A percentile compares a stretch with the other conserved stretches of the same genome.
phyloP scores from a whole-genome alignment of 37 sponge, comb jelly and placozoan species.

The Mnemiopsis leidyi region DNA sequence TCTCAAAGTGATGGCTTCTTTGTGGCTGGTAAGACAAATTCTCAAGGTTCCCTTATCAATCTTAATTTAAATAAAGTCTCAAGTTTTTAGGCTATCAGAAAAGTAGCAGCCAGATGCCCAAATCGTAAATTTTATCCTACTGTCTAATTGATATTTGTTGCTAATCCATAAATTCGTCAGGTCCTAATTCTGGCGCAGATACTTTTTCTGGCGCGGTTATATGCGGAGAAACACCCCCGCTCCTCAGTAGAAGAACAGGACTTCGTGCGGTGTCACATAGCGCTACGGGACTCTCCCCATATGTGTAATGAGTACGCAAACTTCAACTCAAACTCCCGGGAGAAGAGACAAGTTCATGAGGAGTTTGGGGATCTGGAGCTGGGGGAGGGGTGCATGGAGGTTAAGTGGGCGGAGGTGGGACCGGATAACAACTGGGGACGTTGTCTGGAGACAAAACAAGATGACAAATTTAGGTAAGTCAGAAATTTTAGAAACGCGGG shows the following conservation, averaged over 20 bases:
- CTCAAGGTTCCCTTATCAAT: too few relatives aligned
- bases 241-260: neutral
- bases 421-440: neutral
- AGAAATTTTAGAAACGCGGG: too few relatives aligned
- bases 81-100: too few relatives aligned
- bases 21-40: too few relatives aligned
- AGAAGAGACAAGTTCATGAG: neutral
- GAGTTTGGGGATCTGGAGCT: neutral
- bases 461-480: neutral
- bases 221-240: neutral
- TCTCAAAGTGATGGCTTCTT: too few relatives aligned
- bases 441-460: neutral
- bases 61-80: too few relatives aligned
- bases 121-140: too few relatives aligned
- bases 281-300: neutral
- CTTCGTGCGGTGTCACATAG: neutral
- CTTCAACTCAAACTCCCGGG: neutral
- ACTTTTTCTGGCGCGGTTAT: too few relatives aligned
- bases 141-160: too few relatives aligned
- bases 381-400: neutral
- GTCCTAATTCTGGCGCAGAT: too few relatives aligned
- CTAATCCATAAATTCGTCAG: too few relatives aligned
- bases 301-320: conserved; percentile 21
- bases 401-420: neutral
- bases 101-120: too few relatives aligned